Conservation (phyloP, 1,140 invertebrate species). For the Hyposmocoma kahamanoa region DNA sequence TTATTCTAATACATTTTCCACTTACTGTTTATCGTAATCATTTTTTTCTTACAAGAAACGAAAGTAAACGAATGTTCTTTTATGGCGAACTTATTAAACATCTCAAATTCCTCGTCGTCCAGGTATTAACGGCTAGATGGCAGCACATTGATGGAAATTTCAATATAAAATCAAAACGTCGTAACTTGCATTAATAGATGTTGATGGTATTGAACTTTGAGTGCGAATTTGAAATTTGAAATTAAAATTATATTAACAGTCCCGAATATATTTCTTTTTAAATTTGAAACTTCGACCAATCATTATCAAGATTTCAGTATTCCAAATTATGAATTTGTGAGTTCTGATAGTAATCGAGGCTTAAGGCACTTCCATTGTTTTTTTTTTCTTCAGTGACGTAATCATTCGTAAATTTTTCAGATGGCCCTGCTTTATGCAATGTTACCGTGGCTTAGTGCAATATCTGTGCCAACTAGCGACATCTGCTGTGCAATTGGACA, state of each 20-base stretch:
- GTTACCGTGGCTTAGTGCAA: slow-evolving; percentile 38
- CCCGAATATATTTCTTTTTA: not conserved
- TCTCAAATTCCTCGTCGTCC: too few relatives aligned
- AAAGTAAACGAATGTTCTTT: too few relatives aligned
- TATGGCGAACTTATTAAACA: too few relatives aligned
- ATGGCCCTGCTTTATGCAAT: slow-evolving; percentile 63
- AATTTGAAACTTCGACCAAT: not conserved
- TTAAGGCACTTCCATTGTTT: not conserved
- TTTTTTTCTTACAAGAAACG: too few relatives aligned
- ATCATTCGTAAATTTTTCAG: slow-evolving; percentile 37
- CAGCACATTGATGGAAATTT: too few relatives aligned
- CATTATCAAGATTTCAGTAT: not conserved
- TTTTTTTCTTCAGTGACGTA: too few relatives aligned
- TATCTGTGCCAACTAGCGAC: slow-evolving; percentile 36
- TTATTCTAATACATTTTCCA: too few relatives aligned
- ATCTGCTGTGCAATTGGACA: slow-evolving; percentile 23
- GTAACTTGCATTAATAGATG: too few relatives aligned
- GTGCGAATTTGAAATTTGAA: not conserved
- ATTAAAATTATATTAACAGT: not conserved
- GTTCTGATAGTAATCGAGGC: not conserved
- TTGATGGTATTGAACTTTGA: too few relatives aligned
- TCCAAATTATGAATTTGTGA: not conserved
- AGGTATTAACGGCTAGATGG: too few relatives aligned
- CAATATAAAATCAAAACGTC: too few relatives aligned
- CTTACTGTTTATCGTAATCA: too few relatives aligned